A percentile compares a stretch with the other conserved stretches of the same genome.
These are phyloP conservation scores for Glaucomys volans DNA, from an alignment of 2,113 vertebrate genomes.

Conservation along the genomic window DNA sequence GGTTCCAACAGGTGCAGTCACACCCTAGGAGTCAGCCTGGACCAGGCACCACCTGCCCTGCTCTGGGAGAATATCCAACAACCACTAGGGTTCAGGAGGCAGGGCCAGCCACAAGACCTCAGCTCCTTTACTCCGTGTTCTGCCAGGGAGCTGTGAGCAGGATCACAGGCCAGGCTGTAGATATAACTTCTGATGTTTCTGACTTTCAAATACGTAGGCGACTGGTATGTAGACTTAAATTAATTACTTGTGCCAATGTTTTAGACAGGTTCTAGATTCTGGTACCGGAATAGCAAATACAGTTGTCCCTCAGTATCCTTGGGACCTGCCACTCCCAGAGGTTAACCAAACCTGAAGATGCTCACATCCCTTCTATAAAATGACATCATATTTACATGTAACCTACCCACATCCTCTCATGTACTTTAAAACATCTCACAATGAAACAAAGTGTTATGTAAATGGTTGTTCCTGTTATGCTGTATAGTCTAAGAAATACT, in stretches of 20 bases:
- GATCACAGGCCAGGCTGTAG: background rate
- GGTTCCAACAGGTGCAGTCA: background rate
- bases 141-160: background rate
- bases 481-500: background rate
- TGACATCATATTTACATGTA: background rate
- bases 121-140: background rate
- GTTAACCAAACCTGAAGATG: background rate
- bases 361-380: background rate
- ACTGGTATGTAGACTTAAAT: background rate
- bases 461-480: background rate
- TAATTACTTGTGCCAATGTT: background rate
- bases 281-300: background rate
- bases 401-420: too few relatives aligned
- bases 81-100: background rate
- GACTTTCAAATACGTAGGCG: background rate
- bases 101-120: background rate
- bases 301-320: background rate
- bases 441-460: too few relatives aligned
- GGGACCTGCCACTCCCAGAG: background rate
- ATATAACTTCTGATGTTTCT: background rate
- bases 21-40: background rate
- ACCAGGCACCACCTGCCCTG: too few relatives aligned
- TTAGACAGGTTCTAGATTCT: slow-evolving; percentile 1
- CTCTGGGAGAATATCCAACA: background rate
- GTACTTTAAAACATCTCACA: too few relatives aligned